A percentile compares a stretch with the other conserved stretches of the same genome.
These are phyloP conservation scores for Acrocephalus kingi DNA, from an alignment of 2,113 vertebrate genomes.

Conservation along the genomic window DNA sequence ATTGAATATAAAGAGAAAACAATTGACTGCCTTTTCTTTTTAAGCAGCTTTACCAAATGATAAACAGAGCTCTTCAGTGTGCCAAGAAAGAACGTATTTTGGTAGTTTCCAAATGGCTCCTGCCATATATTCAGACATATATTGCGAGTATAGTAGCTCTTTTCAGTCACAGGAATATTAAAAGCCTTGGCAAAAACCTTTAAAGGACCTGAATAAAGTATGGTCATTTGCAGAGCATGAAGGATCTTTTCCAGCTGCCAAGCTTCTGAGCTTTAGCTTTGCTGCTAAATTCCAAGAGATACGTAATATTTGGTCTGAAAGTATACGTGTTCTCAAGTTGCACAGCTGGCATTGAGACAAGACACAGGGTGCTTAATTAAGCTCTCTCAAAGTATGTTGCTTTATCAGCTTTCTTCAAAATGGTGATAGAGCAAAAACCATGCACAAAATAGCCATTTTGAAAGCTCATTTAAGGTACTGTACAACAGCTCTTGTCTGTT, in stretches of 20 bases:
- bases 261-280: constrained; percentile 10
- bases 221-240: neutral
- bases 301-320: neutral
- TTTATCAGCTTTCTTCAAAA: neutral
- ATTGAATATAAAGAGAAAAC: neutral
- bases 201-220: neutral
- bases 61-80: neutral
- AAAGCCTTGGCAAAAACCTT: neutral
- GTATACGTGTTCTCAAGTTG: neutral
- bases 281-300: neutral
- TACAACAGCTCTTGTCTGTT: neutral
- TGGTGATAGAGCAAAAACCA: neutral
- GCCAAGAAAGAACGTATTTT: neutral
- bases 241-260: neutral
- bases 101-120: neutral
- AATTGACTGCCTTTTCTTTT: neutral
- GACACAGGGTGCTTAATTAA: neutral
- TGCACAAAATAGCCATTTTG: neutral
- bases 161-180: constrained; percentile 9
- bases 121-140: neutral
- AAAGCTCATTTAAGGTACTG: constrained; percentile 38
- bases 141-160: neutral
- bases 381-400: neutral
- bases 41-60: neutral
- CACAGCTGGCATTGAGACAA: neutral